Base-by-base conservation (phyloP, 2,888 invertebrate genomes). In the Leucoptera coffeella region DNA sequence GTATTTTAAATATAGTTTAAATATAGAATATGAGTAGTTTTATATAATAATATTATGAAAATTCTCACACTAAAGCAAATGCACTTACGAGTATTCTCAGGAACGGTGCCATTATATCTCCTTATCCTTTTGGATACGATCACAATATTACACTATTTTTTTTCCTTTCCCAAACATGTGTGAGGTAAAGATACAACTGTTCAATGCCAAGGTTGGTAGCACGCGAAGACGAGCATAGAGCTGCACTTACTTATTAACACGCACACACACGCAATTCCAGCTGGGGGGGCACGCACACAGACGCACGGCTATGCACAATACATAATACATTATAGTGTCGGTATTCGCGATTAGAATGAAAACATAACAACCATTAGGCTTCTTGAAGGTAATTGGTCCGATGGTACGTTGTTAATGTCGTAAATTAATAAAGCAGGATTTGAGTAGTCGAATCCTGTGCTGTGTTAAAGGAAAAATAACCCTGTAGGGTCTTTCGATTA, bases 181-280 rank as follows among this genome's bases (percentile, higher is more conserved):
- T 15, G 35, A 35, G 37, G 39, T 33, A 33, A 30, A 27, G 32
- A 31, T 36, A 30, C 41, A 45, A 47, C 41, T 46, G 54, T 50
- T 57, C 65, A 64, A 56, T 53, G 50, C 55, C 65, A 65, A 69
- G 64, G 62, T 60, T 50, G 60, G 42, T 40, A 43, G 45, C 46
- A 45, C 38, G 39, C 40, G 47, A 64, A 62, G 59, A 61, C 57
- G 50, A 41, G 34, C 36, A 35, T 35, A 39, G 41, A 37, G 47
- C 48, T 54, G 44, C 50, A 52, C 59, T 47, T 44, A 53, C 50
- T 52, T 67, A 64, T 67, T 57, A 67, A 67, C 62, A 59, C 58
- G 38, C 61, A 57, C 56, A 59, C 53, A 41, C 33, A 30, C 25
- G 35, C 46, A 46, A 40, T 44, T 42, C 45, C 42, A 10, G 22